Evolutionary conservation across 2,113 vertebrate species (phyloP).

Genomic region (Puntigrus tetrazona): DNA sequence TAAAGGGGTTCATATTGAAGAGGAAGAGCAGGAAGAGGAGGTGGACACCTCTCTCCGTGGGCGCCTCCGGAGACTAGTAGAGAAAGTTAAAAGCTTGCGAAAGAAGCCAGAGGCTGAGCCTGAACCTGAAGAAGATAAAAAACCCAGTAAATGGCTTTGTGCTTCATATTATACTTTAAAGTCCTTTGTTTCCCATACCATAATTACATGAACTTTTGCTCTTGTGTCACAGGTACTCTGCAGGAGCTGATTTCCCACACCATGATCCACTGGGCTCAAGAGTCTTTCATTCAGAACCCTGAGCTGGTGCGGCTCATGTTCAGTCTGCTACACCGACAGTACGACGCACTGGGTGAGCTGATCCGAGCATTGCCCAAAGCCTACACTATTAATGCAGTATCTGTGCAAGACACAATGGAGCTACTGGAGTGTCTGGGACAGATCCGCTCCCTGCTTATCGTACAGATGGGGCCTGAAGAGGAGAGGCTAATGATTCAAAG

Average conservation of each 20-base stretch:
- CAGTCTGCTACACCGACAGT: constrained; percentile 91
- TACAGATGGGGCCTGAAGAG: constrained; percentile 96
- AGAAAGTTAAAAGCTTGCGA: constrained; percentile 79
- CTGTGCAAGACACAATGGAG: constrained; percentile 87
- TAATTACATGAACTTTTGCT: neutral
- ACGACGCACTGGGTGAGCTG: constrained; percentile 89
- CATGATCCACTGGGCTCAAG: constrained; percentile 94
- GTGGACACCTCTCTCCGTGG: constrained; percentile 82
- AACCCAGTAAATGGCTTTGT: constrained; percentile 78
- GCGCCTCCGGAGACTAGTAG: constrained; percentile 80
- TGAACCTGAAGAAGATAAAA: constrained; percentile 77
- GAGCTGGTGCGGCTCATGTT: constrained; percentile 95
- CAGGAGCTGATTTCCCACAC: constrained; percentile 94
- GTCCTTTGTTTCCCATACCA: neutral
- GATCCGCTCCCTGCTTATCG: constrained; percentile 94
- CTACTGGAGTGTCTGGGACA: constrained; percentile 91
- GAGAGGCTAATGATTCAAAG: constrained; percentile 98
- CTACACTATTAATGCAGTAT: constrained; percentile 87
- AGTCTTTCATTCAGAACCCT: constrained; percentile 92
- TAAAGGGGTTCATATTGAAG: constrained; percentile 86
- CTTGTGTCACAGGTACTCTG: constrained; percentile 74
- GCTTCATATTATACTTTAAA: neutral
- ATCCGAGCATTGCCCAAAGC: constrained; percentile 88
- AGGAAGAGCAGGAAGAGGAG: constrained; percentile 81
- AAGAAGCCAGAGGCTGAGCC: constrained; percentile 76